Base-by-base conservation (phyloP, 2,888 invertebrate genomes). In the Hemaris fuciformis region DNA sequence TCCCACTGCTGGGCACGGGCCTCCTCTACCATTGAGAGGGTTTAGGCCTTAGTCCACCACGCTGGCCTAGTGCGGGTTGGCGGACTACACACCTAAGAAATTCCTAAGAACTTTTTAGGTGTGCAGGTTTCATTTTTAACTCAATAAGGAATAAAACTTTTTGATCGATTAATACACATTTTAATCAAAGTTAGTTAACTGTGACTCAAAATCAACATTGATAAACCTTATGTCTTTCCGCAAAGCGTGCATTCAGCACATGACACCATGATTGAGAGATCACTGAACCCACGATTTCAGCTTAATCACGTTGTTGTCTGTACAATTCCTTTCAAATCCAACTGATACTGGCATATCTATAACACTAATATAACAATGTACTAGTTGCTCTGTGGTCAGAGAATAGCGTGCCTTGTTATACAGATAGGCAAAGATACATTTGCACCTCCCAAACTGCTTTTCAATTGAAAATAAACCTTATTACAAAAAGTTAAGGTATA, bases 381-480 rank as follows among this genome's bases (percentile, higher is more conserved):
- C 27, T 56, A 61, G 41, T 31, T n/a, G 27, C 56, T 43, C 23
- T 62, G 59, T 38, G 62, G 62, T 62, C 59, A 62, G 59, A 41
- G 48, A 53, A 48, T 53, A 61, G 23, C 48, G 10, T 27, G 43
- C 43, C 57, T 64, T 41, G 46, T 43, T 48, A 61, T 61, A 56
- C 25, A 25, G 34, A 45, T 53, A 10, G 20, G 13, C 59, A 48
- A 61, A 45, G 6, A 56, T 56, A 25, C 1, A 8, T 20, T 45
- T 53, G 18, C 43, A n/a, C 4, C 22, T 56, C 13, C 10, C 25
- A 34, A 56, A 25, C 10, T 8, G 13, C 7, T 22, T 27, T 53
- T 23, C 45, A 41, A 53, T 57, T 48, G 61, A 65, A 62, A 66
- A 61, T 66, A 66, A 13, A 5, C 23, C 15, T 31, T 62, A 62